A percentile compares a stretch with the other conserved stretches of the same genome.
These are phyloP conservation scores for Ibycter americanus DNA, from an alignment of 2,797 vertebrate genomes.

Conservation along the genomic window DNA sequence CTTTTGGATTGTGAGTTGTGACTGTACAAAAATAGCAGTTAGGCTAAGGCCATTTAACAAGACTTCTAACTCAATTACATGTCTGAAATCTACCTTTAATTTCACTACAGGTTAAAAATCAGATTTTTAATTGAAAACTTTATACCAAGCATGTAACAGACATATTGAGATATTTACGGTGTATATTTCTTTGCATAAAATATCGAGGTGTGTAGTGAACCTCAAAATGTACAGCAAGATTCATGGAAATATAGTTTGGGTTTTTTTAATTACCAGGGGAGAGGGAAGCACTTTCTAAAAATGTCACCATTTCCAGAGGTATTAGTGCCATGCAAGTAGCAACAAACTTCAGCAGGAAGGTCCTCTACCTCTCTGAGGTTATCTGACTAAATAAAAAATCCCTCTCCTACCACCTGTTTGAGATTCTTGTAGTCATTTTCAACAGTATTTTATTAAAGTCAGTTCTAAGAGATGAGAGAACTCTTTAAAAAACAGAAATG, in stretches of 20 bases:
- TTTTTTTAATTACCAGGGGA: background rate
- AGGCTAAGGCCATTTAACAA: background rate
- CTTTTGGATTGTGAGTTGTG: background rate
- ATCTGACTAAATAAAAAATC: background rate
- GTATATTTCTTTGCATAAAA: background rate
- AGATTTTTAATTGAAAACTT: background rate
- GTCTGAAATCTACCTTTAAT: background rate
- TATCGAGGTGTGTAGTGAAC: background rate
- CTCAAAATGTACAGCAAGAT: background rate
- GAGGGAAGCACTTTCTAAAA: background rate
- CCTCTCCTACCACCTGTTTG: background rate
- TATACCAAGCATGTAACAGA: background rate
- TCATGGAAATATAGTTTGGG: background rate
- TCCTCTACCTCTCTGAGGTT: background rate
- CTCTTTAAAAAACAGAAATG: background rate
- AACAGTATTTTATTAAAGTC: background rate
- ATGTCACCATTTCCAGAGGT: background rate
- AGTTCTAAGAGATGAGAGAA: background rate
- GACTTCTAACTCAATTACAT: background rate
- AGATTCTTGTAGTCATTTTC: background rate
- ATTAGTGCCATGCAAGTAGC: background rate
- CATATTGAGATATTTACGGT: background rate
- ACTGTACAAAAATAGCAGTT: slow-evolving; percentile 9
- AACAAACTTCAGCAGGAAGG: background rate
- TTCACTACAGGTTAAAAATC: background rate